Conservation (phyloP, 2,888 invertebrate species). For the Gisinianus flammeolus region DNA sequence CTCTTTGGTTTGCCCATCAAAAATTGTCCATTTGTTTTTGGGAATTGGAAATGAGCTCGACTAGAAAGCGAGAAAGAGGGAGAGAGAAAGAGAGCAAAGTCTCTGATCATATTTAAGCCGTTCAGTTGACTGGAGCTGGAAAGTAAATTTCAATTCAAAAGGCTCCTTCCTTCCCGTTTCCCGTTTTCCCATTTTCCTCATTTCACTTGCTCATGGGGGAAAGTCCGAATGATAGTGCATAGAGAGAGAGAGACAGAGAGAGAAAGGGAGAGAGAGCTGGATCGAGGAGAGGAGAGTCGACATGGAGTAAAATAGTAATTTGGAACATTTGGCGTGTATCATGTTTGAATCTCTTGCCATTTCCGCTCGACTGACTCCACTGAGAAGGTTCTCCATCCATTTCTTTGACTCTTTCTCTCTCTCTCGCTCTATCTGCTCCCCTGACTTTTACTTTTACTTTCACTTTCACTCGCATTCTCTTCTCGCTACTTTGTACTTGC, state of each 20-base stretch:
- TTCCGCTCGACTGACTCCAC: background rate
- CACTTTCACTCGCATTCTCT: too few relatives aligned
- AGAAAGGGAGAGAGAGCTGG: background rate
- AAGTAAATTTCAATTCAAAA: background rate
- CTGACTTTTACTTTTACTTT: conserved; percentile 8
- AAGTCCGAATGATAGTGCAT: too few relatives aligned
- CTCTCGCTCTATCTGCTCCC: conserved; percentile 1
- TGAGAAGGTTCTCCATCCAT: background rate
- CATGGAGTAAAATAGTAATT: conserved; percentile 12
- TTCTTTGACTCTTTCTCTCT: background rate
- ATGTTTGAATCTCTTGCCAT: conserved; percentile 10
- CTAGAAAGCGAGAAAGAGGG: background rate
- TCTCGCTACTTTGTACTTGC: background rate
- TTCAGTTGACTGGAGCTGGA: background rate
- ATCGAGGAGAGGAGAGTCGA: background rate
- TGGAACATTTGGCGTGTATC: conserved; percentile 12
- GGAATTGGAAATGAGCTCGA: background rate
- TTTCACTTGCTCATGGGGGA: background rate
- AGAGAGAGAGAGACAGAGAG: background rate
- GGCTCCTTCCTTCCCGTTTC: background rate
- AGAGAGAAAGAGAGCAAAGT: background rate
- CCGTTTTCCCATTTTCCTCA: background rate
- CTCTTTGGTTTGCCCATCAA: background rate
- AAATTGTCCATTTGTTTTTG: background rate
- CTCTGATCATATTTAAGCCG: background rate